Evolutionary conservation across 2,797 vertebrate genomes (phyloP).

Genomic region (Hyperoplus immaculatus): DNA sequence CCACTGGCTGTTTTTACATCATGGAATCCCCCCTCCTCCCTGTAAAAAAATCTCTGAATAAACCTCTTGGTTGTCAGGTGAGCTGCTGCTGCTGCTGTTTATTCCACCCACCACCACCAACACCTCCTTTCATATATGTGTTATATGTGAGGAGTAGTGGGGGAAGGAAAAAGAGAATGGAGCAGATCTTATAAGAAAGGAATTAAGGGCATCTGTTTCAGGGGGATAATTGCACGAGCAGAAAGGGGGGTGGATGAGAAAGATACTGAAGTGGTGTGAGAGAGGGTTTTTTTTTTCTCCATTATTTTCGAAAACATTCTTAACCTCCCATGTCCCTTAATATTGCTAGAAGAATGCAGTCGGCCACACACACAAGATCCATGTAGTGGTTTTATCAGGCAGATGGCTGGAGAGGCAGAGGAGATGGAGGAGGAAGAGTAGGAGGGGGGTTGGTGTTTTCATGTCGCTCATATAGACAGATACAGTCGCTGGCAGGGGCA

Average conservation of each 20-base stretch:
- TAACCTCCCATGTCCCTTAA: constrained; percentile 14
- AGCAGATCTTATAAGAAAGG: constrained; percentile 60
- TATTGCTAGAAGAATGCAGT: constrained; percentile 34
- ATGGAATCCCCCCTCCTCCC: constrained; percentile 75
- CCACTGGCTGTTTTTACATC: constrained; percentile 63
- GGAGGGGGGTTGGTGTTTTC: constrained; percentile 44
- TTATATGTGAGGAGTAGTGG: constrained; percentile 13
- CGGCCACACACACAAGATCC: constrained; percentile 60
- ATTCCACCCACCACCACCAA: not conserved
- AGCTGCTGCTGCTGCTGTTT: constrained; percentile 15
- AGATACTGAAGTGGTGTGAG: not conserved
- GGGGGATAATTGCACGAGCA: constrained; percentile 53
- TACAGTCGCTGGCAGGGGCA: constrained; percentile 37
- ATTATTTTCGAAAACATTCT: constrained; percentile 15
- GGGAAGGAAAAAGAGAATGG: constrained; percentile 32
- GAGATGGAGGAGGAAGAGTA: constrained; percentile 15
- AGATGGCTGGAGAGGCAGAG: constrained; percentile 59
- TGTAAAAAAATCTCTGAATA: constrained; percentile 46
- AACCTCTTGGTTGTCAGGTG: constrained; percentile 44
- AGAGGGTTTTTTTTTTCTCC: constrained; percentile 24
- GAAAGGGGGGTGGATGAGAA: constrained; percentile 28
- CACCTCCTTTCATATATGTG: constrained; percentile 27
- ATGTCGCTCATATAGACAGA: constrained; percentile 52
- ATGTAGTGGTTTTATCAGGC: constrained; percentile 61
- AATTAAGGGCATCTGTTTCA: constrained; percentile 76